Evolutionary conservation across 2,888 invertebrate genomes (phyloP).

Genomic region (Miltochrista miniata): DNA sequence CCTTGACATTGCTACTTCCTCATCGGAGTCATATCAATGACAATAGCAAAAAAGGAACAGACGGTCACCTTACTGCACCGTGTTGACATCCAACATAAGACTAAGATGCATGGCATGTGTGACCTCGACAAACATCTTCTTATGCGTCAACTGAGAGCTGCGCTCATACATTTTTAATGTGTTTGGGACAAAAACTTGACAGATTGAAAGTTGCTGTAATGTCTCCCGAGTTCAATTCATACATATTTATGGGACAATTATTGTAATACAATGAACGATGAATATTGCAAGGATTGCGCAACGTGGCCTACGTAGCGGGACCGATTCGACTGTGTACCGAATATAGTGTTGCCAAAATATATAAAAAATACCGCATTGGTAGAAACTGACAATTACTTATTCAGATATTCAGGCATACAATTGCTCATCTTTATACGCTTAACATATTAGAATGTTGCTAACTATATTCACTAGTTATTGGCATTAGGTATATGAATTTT

Average conservation of each 20-base stretch:
- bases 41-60: conserved; percentile 26
- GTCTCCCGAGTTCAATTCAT: conserved; percentile 65
- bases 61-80: conserved; percentile 33
- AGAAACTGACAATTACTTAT: conserved; percentile 20
- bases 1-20: conserved; percentile 5
- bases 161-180: conserved; percentile 73
- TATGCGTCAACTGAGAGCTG: conserved; percentile 42
- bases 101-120: conserved; percentile 32
- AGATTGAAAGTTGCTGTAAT: conserved; percentile 65
- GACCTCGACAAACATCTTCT: conserved; percentile 53
- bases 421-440: not conserved
- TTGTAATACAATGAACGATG: conserved; percentile 74
- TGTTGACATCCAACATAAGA: conserved; percentile 37
- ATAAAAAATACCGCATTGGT: conserved; percentile 16
- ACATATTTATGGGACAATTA: conserved; percentile 77
- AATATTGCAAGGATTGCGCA: conserved; percentile 67
- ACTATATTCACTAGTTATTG: not conserved
- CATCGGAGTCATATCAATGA: conserved; percentile 14
- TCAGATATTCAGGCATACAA: conserved; percentile 1
- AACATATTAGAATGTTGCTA: not conserved
- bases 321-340: conserved; percentile 25
- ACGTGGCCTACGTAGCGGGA: conserved; percentile 44
- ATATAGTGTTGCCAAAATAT: conserved; percentile 40
- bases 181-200: conserved; percentile 67
- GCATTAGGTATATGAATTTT: not conserved